Evolutionary conservation across 2,888 invertebrate species (phyloP), one percentile per base, ranked within the genome.

Genomic region (Drepanosiphum platanoidis): DNA sequence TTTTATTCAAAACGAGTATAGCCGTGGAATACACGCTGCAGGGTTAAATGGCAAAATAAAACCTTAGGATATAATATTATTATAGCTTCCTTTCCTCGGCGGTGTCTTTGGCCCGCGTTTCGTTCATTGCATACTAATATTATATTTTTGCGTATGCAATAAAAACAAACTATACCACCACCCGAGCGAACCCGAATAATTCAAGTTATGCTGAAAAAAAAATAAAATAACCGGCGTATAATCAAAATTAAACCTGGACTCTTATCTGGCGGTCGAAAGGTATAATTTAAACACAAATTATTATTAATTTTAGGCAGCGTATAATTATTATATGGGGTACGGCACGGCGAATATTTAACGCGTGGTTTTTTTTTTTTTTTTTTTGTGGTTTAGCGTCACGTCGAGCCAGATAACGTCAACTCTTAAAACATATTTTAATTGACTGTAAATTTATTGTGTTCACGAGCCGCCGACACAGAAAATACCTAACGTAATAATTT

Each of bases 151-250:
- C 34, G 1, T 5, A 8, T 7, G 8, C 32, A 75, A 58, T 34
- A 75, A 34, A 75, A 52, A 75, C n/a, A 58, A 75, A 75, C 75
- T 32, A 34, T 34, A n/a, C n/a, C n/a, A n/a, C n/a, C n/a, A 58
- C 32, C n/a, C 13, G 22, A 34, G 34, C 22, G n/a, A 75, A 15
- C 52, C 52, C n/a, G 5, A 34, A 75, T 52, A 58, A 58, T n/a
- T 34, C 34, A 52, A 13, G 8, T 13, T n/a, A 8, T 15, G 32
- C 34, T 58, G 34, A 34, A 75, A 58, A 58, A 34, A 75, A n/a
- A 7, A 18, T n/a, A 58, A 58, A 34, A 75, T 34, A 7, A 18
- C 13, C n/a, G 2, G 22, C 34, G 27, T 75, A 75, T n/a, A n/a
- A n/a, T n/a, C n/a, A n/a, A n/a, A 52, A 75, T 75, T 75, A 0